A percentile compares a stretch with the other conserved stretches of the same genome.
Evolutionary conservation across 1,140 invertebrate species (phyloP).

Genomic region (Lepidotrigona ventralis): DNA sequence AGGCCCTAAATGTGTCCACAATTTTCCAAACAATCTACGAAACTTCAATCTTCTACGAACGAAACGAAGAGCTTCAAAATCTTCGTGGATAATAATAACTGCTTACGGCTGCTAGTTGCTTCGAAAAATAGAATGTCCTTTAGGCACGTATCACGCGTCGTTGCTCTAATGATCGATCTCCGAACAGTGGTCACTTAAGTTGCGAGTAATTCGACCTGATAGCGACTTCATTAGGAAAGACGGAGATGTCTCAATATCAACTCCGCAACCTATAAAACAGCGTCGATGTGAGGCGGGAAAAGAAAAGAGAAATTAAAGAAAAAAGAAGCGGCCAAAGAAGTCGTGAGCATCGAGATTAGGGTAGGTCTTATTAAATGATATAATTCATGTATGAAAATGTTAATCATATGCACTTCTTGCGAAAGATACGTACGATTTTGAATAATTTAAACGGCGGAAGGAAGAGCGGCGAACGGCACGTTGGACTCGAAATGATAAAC

Average conservation of each 20-base stretch:
- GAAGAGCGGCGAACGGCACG: no score
- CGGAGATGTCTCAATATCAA: slow-evolving; percentile 75
- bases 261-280: slow-evolving; percentile 54
- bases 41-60: no score
- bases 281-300: slow-evolving; percentile 48
- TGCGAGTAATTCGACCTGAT: slow-evolving; percentile 63
- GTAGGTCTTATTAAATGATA: background rate
- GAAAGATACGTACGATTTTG: no score
- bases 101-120: background rate
- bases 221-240: slow-evolving; percentile 75
- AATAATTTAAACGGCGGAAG: no score
- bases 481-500: no score
- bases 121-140: background rate
- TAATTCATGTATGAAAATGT: no score
- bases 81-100: background rate
- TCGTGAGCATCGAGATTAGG: no score
- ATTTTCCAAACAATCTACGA: no score
- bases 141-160: background rate
- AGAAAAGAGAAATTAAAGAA: background rate
- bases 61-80: background rate
- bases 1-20: no score
- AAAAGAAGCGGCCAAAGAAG: no score
- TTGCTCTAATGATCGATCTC: background rate
- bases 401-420: no score
- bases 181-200: background rate